These are phyloP conservation scores for Ianthella basta DNA, from an alignment of 37 sponge, comb jelly and placozoan species.

Conservation along the genomic window DNA sequence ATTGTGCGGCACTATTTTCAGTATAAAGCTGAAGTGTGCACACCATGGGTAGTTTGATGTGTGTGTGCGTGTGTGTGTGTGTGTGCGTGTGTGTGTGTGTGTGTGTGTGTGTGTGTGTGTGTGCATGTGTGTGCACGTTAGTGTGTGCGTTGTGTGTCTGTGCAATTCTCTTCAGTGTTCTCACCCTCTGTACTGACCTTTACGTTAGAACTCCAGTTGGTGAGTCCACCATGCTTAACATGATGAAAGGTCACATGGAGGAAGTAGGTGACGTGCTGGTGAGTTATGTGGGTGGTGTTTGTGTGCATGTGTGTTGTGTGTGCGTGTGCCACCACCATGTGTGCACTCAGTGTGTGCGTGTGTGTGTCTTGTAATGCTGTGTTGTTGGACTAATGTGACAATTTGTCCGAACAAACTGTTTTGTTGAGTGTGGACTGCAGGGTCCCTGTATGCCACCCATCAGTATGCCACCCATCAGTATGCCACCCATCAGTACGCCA, in stretches of 20 bases:
- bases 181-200: neutral
- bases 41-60: neutral
- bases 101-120: conserved; percentile 32
- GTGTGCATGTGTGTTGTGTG: too few relatives aligned
- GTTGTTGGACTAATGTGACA: neutral
- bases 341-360: neutral
- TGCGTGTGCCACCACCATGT: too few relatives aligned
- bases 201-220: neutral
- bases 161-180: neutral
- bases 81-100: conserved; percentile 33
- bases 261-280: conserved; percentile 28
- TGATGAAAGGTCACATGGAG: conserved; percentile 17
- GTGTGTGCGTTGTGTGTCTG: neutral
- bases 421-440: neutral
- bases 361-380: neutral
- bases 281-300: too few relatives aligned
- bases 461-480: neutral
- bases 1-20: too few relatives aligned
- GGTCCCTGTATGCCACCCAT: neutral
- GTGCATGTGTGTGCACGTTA: neutral
- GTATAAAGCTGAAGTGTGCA: too few relatives aligned
- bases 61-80: conserved; percentile 38
- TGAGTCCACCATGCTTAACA: neutral
- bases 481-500: neutral
- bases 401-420: neutral